Evolutionary conservation across 2,113 vertebrate species (phyloP).

Genomic region (Lates calcarifer): DNA sequence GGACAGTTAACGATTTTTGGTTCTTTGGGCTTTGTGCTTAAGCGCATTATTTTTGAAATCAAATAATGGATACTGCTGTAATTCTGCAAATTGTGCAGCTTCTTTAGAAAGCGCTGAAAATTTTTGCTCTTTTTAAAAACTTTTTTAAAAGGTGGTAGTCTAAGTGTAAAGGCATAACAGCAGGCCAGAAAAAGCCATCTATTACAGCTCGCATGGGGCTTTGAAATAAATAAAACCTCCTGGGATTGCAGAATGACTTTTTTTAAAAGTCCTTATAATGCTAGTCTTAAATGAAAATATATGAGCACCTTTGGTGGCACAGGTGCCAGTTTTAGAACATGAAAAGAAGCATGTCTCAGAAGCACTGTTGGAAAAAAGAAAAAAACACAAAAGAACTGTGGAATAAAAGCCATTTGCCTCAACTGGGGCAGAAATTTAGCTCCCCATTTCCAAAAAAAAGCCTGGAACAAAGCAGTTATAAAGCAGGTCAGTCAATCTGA

Average conservation of each 20-base stretch:
- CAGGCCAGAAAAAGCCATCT: too few relatives aligned
- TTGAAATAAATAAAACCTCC: neutral
- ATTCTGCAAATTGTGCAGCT: too few relatives aligned
- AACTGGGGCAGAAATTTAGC: neutral
- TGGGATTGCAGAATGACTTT: neutral
- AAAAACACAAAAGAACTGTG: neutral
- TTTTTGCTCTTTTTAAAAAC: too few relatives aligned
- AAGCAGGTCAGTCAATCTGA: neutral
- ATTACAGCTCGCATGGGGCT: neutral
- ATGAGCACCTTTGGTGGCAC: neutral
- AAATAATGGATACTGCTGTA: neutral
- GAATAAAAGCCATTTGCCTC: neutral
- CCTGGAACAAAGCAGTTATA: neutral
- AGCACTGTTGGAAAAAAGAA: neutral
- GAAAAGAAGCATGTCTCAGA: neutral
- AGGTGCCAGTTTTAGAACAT: neutral
- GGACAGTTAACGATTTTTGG: neutral
- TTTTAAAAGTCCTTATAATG: conserved; percentile 1
- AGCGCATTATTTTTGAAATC: neutral
- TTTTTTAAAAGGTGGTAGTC: too few relatives aligned
- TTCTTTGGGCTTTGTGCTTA: neutral
- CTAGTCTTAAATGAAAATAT: neutral
- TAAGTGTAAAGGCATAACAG: too few relatives aligned
- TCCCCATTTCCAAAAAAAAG: neutral
- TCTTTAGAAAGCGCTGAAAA: neutral